These are phyloP conservation scores for Theocolax elegans DNA, from an alignment of 1,140 invertebrate species.

Conservation along the genomic window DNA sequence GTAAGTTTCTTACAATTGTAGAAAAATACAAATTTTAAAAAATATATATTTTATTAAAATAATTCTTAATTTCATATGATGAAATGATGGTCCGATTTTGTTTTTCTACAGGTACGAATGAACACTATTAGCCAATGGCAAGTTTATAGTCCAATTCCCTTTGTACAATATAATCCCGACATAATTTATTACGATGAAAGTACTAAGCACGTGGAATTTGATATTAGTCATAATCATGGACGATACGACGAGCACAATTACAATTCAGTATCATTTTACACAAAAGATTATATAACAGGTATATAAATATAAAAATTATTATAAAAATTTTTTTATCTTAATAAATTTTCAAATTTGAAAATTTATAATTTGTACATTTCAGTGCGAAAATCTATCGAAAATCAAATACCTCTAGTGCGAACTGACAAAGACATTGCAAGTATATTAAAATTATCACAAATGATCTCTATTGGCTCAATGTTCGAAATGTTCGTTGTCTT, in stretches of 20 bases:
- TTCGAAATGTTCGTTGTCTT: conserved; percentile 75
- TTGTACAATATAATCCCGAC: conserved; percentile 78
- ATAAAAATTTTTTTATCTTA: conserved; percentile 42
- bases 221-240: conserved; percentile 82
- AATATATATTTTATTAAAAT: conserved; percentile 17
- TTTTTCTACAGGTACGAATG: conserved; percentile 76
- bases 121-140: conserved; percentile 85
- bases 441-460: conserved; percentile 57
- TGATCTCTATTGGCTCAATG: conserved; percentile 64
- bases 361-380: conserved; percentile 51
- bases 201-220: conserved; percentile 71
- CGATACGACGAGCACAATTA: conserved; percentile 81
- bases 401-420: conserved; percentile 72
- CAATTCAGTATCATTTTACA: conserved; percentile 84
- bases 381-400: conserved; percentile 74
- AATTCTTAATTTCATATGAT: conserved; percentile 34
- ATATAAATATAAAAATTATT: conserved; percentile 51
- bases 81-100: no score
- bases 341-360: conserved; percentile 37
- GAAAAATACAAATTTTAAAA: conserved; percentile 25
- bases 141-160: conserved; percentile 86
- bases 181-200: conserved; percentile 69
- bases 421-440: conserved; percentile 73
- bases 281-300: conserved; percentile 82
- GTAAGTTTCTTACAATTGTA: conserved; percentile 64